Base-by-base conservation (phyloP, 2,888 invertebrate genomes). In the Ariolimax columbianus region DNA sequence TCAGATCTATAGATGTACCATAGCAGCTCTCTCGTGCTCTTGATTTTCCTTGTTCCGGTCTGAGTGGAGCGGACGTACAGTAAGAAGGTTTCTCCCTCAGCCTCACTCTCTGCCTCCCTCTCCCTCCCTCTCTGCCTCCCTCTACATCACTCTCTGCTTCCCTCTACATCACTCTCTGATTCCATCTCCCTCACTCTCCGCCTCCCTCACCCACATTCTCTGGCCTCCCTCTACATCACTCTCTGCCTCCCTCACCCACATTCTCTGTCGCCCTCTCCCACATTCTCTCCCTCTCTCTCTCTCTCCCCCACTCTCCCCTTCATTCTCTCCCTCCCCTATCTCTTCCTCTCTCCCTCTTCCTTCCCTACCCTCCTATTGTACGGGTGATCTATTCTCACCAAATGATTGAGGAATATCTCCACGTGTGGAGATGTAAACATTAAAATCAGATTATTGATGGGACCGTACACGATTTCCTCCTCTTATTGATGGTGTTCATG, bases 51-150 rank as follows among this genome's bases (percentile, higher is more conserved):
- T n/a, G n/a, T n/a, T n/a, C n/a, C n/a, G n/a, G n/a, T n/a, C n/a
- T n/a, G n/a, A n/a, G n/a, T n/a, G n/a, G n/a, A n/a, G n/a, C n/a
- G n/a, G n/a, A n/a, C n/a, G n/a, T n/a, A 59, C 55, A 80, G 51
- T 81, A 26, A 63, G 73, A 63, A 77, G 72, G 73, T 83, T 33
- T 78, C 66, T 55, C 83, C n/a, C n/a, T n/a, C n/a, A n/a, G n/a
- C n/a, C n/a, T n/a, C n/a, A n/a, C n/a, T n/a, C n/a, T n/a, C n/a
- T n/a, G n/a, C n/a, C n/a, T n/a, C n/a, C n/a, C n/a, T n/a, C n/a
- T n/a, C n/a, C n/a, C n/a, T n/a, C n/a, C n/a, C n/a, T n/a, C n/a
- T n/a, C n/a, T n/a, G n/a, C n/a, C n/a, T n/a, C n/a, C n/a, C n/a
- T n/a, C n/a, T n/a, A n/a, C n/a, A n/a, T n/a, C n/a, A n/a, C n/a